Evolutionary conservation across 37 sponge, comb jelly and placozoan genomes (phyloP).

Genomic region (Amphimedon queenslandica): DNA sequence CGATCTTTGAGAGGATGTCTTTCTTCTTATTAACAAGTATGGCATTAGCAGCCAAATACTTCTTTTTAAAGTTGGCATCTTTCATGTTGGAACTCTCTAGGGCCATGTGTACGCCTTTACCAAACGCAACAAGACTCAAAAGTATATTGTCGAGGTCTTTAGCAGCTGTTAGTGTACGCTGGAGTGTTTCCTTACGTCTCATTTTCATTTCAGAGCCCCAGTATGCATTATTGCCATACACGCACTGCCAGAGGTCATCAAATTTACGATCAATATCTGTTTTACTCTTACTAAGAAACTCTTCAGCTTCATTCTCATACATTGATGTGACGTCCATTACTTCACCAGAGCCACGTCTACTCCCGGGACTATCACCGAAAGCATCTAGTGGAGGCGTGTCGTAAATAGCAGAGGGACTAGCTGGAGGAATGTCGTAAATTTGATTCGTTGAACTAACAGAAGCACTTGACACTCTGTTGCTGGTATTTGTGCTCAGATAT

Average conservation of each 20-base stretch:
- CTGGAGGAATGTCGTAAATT: conserved; percentile 58
- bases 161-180: conserved; percentile 19
- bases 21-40: conserved; percentile 33
- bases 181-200: conserved; percentile 30
- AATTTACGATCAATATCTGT: conserved; percentile 27
- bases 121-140: conserved; percentile 40
- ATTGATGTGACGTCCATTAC: conserved; percentile 40
- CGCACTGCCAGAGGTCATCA: conserved; percentile 39
- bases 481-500: background rate
- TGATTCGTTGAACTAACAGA: conserved; percentile 18
- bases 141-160: conserved; percentile 44
- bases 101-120: conserved; percentile 50
- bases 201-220: conserved; percentile 61
- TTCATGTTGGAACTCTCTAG: conserved; percentile 24
- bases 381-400: conserved; percentile 36
- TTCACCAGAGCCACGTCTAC: background rate
- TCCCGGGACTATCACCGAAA: conserved; percentile 23
- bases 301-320: conserved; percentile 56
- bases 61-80: conserved; percentile 58
- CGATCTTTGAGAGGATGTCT: conserved; percentile 40
- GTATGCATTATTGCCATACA: conserved; percentile 62
- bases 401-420: conserved; percentile 28
- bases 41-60: conserved; percentile 32
- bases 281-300: conserved; percentile 21
- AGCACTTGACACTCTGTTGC: background rate